A percentile compares a stretch with the other conserved stretches of the same genome.
Evolutionary conservation across 1,140 invertebrate species (phyloP).

Genomic region (Amphibalanus amphitrite): DNA sequence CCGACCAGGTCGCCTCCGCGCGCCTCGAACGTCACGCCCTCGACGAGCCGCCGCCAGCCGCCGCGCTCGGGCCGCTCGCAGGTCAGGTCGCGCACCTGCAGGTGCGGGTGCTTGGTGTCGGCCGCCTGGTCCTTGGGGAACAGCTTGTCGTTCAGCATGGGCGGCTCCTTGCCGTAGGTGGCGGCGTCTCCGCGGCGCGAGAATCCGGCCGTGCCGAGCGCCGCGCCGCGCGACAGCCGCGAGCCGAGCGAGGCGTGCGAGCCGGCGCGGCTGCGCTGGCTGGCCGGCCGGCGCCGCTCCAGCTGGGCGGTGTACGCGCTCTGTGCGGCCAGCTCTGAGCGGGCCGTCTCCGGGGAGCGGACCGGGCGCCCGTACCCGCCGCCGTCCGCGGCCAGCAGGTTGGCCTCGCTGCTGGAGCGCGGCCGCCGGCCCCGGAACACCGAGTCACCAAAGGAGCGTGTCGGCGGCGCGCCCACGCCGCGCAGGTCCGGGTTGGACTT

Average conservation of each 20-base stretch:
- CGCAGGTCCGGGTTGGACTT: conserved; percentile 18
- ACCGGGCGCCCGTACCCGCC: background rate
- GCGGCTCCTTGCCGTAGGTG: conserved; percentile 17
- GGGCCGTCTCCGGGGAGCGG: background rate
- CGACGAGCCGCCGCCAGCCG: conserved; percentile 34
- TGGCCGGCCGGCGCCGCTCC: conserved; percentile 7
- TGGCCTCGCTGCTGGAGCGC: conserved; percentile 44
- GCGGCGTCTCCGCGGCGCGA: conserved; percentile 10
- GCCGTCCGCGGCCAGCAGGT: conserved; percentile 37
- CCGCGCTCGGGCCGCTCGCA: conserved; percentile 30
- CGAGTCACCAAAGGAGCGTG: conserved; percentile 15
- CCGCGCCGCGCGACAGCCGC: conserved; percentile 10
- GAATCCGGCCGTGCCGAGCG: background rate
- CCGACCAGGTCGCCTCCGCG: conserved; percentile 76
- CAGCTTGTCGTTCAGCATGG: conserved; percentile 22
- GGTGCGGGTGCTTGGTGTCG: conserved; percentile 36
- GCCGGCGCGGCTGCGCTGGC: conserved; percentile 8
- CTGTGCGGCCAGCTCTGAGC: background rate
- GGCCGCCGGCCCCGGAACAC: conserved; percentile 15
- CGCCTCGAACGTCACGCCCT: conserved; percentile 59
- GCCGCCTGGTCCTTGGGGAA: conserved; percentile 20
- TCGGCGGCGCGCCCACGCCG: conserved; percentile 14
- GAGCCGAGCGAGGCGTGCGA: conserved; percentile 14
- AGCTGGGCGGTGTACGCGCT: conserved; percentile 5
- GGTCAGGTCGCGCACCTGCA: conserved; percentile 39